A percentile compares a stretch with the other conserved stretches of the same genome.
phyloP scores from a whole-genome alignment of 2,888 invertebrate species.

The Nemoura dubitans region DNA sequence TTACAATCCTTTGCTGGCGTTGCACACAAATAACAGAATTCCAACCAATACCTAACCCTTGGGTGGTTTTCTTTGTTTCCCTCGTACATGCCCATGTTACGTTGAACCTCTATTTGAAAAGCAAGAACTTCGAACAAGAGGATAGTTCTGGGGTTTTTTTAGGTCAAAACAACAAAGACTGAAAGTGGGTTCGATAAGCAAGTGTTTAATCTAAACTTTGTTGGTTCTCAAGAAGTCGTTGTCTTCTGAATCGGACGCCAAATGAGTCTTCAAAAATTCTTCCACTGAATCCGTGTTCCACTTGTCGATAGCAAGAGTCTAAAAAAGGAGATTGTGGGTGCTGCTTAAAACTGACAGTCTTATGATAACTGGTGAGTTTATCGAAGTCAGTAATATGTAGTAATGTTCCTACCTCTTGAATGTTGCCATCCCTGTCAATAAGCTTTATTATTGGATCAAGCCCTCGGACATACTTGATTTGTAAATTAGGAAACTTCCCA shows the following conservation, averaged over 20 bases:
- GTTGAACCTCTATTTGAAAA: too few species aligned
- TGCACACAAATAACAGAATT: too few species aligned
- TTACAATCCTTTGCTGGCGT: too few species aligned
- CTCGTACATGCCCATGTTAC: too few species aligned
- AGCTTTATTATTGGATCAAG: constrained; percentile 94
- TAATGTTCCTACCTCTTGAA: constrained; percentile 68
- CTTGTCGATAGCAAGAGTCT: constrained; percentile 91
- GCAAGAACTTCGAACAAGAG: too few species aligned
- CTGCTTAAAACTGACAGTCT: neutral
- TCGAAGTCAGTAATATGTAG: neutral
- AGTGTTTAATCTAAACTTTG: constrained; percentile 50
- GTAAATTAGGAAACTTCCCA: constrained; percentile 88
- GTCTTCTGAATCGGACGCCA: constrained; percentile 60
- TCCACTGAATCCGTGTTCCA: constrained; percentile 99
- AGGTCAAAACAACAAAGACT: too few species aligned
- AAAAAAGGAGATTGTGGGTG: too few species aligned
- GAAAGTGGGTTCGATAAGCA: too few species aligned
- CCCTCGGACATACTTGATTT: constrained; percentile 92
- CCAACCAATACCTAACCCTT: too few species aligned
- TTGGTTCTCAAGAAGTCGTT: constrained; percentile 55
- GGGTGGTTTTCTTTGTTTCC: too few species aligned
- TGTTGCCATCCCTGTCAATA: constrained; percentile 82
- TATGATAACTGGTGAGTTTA: neutral
- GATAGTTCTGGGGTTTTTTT: too few species aligned
- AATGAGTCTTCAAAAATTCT: constrained; percentile 92